Evolutionary conservation across 2,113 vertebrate genomes (phyloP), one percentile per base, ranked within the genome.

Genomic region (Coracopsis vasa): DNA sequence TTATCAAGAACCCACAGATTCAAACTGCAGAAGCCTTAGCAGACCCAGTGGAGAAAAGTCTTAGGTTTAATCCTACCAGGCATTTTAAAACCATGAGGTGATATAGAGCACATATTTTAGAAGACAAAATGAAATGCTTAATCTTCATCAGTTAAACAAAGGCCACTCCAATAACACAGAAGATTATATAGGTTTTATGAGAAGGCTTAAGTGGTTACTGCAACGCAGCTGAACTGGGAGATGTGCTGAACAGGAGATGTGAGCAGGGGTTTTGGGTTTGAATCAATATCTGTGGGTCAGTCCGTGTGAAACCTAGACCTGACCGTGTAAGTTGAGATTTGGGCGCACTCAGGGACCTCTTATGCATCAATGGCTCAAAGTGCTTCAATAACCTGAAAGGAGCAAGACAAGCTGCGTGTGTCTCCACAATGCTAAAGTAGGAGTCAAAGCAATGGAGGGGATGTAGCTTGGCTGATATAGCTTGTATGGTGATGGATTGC

Each of bases 361-460:
- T 45, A 29, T 0, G 0, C 2, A 3, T 33, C 25, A 56, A 19
- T 1, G 7, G 24, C 37, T 24, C 13, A 6, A 72, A 78, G 23
- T 19, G 7, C 48, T 72, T 35, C 29, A 27, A 3, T 31, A 56
- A 31, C 35, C 33, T 2, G 0, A 18, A 10, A 24, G 44, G 27
- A 72, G 10, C 16, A 13, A 66, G 81, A 47, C 0, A 5, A 71
- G 35, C 33, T 0, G 0, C 17, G 14, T 1, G 0, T 1, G 1
- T 54, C 56, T 56, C 24, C 0, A 2, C 1, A 8, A 13, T 25
- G 25, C 58, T n/a, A 48, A 56, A 69, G 44, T 31, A 42, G 16
- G 21, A 33, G 21, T 28, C 23, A 16, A 14, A 45, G 33, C 2
- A 0, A 4, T 60, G 33, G 33, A 1, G 9, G 50, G 65, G 39